Base-by-base conservation (phyloP, 2,888 invertebrate species). In the Diloba caeruleocephala region DNA sequence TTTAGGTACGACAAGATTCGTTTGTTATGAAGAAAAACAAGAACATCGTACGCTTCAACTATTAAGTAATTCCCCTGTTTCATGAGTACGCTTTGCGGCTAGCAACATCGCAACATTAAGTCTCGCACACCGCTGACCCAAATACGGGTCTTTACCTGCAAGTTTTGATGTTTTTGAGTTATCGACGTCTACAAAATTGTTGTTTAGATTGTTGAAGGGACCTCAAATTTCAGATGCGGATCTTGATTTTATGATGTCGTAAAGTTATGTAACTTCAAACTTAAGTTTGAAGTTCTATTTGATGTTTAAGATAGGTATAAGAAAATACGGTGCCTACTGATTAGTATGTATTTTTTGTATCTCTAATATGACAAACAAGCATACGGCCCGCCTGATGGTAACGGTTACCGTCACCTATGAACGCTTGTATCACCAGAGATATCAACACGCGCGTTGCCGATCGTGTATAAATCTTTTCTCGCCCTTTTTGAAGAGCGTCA, bases 201-300 rank as follows among this genome's bases (percentile, higher is more conserved):
- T 60, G 60, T 66, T 59, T 66, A 25, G 38, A 60, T 39, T 65
- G 41, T 65, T 38, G 28, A 50, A 32, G 60, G 67, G 51, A 43
- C 58, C 25, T 25, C 60, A 32, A 50, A 59, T 66, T 15, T 42
- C 65, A 60, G 60, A 65, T 59, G 59, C 26, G 25, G 17, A 26
- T 0, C 25, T n/a, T 13, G 26, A 23, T 23, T 33, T 42, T 23
- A 33, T 42, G 26, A 37, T 57, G 10, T 34, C 10, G 14, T 9
- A n/a, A 55, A 55, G 38, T 44, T 26, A 29, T 57, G 64, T 45
- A n/a, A n/a, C n/a, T n/a, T n/a, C n/a, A n/a, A n/a, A n/a, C n/a
- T n/a, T n/a, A n/a, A n/a, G n/a, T n/a, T n/a, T n/a, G n/a, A n/a
- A n/a, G n/a, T n/a, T n/a, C n/a, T n/a, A n/a, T n/a, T n/a, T n/a